Evolutionary conservation across 1,140 invertebrate species (phyloP).

Genomic region (Monochamus saltuarius): DNA sequence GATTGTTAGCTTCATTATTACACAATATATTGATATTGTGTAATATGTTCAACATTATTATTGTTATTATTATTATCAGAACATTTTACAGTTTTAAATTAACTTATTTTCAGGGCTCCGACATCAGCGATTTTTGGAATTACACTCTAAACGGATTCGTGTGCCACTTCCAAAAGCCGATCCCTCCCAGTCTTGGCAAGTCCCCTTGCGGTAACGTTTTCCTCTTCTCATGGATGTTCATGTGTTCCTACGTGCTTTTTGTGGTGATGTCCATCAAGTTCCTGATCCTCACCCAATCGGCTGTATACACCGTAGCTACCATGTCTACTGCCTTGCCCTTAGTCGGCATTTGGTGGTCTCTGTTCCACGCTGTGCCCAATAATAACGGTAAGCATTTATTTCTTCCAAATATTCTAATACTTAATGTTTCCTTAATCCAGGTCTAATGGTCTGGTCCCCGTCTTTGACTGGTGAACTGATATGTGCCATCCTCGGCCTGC

Average conservation of each 20-base stretch:
- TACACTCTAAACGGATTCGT: constrained; percentile 39
- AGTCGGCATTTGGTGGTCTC: constrained; percentile 63
- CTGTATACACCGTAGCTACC: constrained; percentile 59
- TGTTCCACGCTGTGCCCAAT: constrained; percentile 52
- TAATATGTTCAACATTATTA: too few species aligned
- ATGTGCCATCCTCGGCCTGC: constrained; percentile 60
- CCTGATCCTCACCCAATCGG: constrained; percentile 59
- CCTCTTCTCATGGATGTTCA: constrained; percentile 56
- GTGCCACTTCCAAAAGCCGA: constrained; percentile 41
- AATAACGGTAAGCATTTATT: constrained; percentile 37
- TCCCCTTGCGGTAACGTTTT: constrained; percentile 51
- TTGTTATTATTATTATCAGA: too few species aligned
- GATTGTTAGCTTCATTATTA: too few species aligned
- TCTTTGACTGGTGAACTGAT: constrained; percentile 61
- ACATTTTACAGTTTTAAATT: constrained; percentile 4
- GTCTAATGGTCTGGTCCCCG: constrained; percentile 56
- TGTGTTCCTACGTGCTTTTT: constrained; percentile 54
- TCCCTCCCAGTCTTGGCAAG: constrained; percentile 20
- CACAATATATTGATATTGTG: too few species aligned
- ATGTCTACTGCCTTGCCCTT: constrained; percentile 57
- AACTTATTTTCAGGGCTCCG: constrained; percentile 35
- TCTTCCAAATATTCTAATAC: constrained; percentile 5
- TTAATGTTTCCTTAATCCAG: constrained; percentile 42
- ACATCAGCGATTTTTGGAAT: constrained; percentile 41
- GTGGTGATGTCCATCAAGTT: constrained; percentile 55